Evolutionary conservation across 2,113 vertebrate species (phyloP).

Genomic region (Colius striatus): DNA sequence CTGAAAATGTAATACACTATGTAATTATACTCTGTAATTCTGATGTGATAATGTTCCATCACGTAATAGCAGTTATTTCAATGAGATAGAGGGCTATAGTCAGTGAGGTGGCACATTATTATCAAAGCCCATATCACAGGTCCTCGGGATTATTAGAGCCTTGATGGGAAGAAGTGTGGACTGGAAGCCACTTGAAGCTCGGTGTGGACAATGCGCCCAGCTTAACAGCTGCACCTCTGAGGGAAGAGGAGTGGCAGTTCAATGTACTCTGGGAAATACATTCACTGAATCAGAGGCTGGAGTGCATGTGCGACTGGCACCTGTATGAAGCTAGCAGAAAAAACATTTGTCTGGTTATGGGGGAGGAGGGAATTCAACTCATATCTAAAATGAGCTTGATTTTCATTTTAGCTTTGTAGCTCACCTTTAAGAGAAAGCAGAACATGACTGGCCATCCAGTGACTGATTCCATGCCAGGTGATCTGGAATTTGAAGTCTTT

Average conservation of each 20-base stretch:
- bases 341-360: background rate
- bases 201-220: rapidly evolving
- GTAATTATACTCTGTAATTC: background rate
- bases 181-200: background rate
- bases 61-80: background rate
- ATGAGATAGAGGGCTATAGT: background rate
- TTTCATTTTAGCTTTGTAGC: slow-evolving; percentile 30
- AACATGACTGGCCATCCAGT: background rate
- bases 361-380: background rate
- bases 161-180: background rate
- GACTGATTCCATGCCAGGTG: slow-evolving; percentile 38
- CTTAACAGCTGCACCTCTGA: background rate
- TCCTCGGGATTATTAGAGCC: background rate
- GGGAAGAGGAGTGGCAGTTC: background rate
- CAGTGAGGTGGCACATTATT: background rate
- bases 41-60: too few relatives aligned
- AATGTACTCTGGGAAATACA: rapidly evolving
- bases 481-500: slow-evolving; percentile 34
- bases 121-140: background rate
- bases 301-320: background rate
- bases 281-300: background rate
- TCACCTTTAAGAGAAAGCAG: slow-evolving; percentile 39
- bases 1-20: background rate
- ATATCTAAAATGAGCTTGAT: background rate
- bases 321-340: background rate